Evolutionary conservation across 2,888 invertebrate species (phyloP).

Genomic region (Atethmia centrago): DNA sequence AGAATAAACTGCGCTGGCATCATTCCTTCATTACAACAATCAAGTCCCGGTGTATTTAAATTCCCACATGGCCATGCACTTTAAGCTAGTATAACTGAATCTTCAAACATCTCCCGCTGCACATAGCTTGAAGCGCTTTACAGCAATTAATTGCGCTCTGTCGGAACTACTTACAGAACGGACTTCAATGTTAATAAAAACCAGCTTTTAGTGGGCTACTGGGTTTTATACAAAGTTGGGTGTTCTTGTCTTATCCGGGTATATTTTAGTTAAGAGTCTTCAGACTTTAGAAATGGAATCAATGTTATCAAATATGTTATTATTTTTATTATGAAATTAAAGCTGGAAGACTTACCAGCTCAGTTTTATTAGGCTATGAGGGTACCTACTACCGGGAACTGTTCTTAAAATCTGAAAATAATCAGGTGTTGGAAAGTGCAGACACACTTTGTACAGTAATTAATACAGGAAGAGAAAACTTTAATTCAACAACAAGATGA

Average conservation of each 20-base stretch:
- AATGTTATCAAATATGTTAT: background rate
- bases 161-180: constrained; percentile 27
- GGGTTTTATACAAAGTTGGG: constrained; percentile 5
- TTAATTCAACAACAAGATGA: constrained; percentile 3
- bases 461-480: background rate
- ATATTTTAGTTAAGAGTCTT: background rate
- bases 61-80: constrained; percentile 5
- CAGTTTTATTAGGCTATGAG: background rate
- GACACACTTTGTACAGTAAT: background rate
- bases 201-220: constrained; percentile 37
- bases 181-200: constrained; percentile 44
- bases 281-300: background rate
- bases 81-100: constrained; percentile 21
- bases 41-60: background rate
- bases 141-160: constrained; percentile 47
- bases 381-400: too few species aligned
- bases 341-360: background rate
- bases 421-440: background rate
- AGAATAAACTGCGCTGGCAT: too few species aligned
- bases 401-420: background rate
- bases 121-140: constrained; percentile 28
- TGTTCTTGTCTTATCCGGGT: background rate
- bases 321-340: background rate
- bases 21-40: background rate
- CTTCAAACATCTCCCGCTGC: constrained; percentile 15